phyloP scores from a whole-genome alignment of 1,140 invertebrate genomes.

The Nixonia krombeini region DNA sequence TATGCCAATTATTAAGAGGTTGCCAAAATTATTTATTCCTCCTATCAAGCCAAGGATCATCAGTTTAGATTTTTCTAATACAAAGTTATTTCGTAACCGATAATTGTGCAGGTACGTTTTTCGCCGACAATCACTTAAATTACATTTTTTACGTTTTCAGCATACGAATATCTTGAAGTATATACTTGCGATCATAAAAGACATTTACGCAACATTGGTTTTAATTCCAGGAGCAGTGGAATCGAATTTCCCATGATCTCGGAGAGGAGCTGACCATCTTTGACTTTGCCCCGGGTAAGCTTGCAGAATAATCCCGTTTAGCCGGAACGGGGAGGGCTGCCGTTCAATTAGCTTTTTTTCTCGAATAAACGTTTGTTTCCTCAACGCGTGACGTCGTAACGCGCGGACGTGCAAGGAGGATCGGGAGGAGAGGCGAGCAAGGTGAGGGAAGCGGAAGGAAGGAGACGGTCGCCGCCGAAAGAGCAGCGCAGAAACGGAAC shows the following conservation, averaged over 20 bases:
- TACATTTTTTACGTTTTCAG: too few relatives aligned
- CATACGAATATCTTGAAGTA: too few relatives aligned
- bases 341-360: constrained; percentile 46
- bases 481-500: constrained; percentile 13
- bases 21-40: too few relatives aligned
- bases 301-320: constrained; percentile 43
- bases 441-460: too few relatives aligned
- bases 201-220: too few relatives aligned
- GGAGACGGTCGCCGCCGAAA: constrained; percentile 12
- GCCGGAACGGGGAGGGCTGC: constrained; percentile 13
- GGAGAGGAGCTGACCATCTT: constrained; percentile 21
- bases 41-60: too few relatives aligned
- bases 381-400: constrained; percentile 34
- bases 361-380: constrained; percentile 47
- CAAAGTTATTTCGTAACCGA: too few relatives aligned
- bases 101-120: too few relatives aligned
- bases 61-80: too few relatives aligned
- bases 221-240: constrained; percentile 14
- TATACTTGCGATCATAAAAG: too few relatives aligned
- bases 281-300: constrained; percentile 1
- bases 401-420: constrained; percentile 36
- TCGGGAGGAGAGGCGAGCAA: constrained; percentile 3
- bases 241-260: constrained; percentile 28
- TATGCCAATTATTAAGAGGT: too few relatives aligned
- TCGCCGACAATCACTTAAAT: too few relatives aligned